Conservation (phyloP, 2,888 invertebrate species). For the Drosophila mulleri region DNA sequence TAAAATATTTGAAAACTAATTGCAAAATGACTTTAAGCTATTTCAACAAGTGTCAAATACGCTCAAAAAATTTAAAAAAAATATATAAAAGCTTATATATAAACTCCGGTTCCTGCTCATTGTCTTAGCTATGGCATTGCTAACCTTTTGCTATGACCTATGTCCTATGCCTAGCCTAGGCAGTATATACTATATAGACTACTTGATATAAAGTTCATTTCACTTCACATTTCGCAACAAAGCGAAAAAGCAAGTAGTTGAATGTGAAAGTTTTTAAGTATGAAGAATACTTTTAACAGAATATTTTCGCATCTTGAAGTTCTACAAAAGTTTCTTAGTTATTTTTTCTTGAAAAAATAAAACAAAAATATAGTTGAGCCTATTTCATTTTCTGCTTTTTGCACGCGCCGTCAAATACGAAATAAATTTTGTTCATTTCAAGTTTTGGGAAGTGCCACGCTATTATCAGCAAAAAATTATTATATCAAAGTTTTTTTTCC, state of each 20-base stretch:
- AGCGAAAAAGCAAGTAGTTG: not conserved
- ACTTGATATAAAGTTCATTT: not conserved
- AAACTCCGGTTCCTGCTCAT: not conserved
- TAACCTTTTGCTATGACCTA: not conserved
- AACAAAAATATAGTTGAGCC: not conserved
- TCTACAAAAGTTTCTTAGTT: not conserved
- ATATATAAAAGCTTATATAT: too few species aligned
- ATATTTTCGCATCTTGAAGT: not conserved
- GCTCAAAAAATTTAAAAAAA: too few species aligned
- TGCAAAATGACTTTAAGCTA: too few species aligned
- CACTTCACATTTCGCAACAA: conserved; percentile 1
- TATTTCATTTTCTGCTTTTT: not conserved
- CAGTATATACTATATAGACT: not conserved
- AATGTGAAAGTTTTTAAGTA: not conserved
- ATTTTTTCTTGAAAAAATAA: not conserved
- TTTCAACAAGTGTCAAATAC: too few species aligned
- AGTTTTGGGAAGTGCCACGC: conserved; percentile 4
- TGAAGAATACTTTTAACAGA: not conserved
- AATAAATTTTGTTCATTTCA: not conserved
- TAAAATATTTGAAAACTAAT: too few species aligned
- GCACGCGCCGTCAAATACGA: not conserved
- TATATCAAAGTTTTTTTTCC: conserved; percentile 12
- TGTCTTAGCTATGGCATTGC: not conserved
- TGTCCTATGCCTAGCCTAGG: not conserved
- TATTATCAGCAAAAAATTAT: conserved; percentile 13